Conservation (phyloP, 2,113 vertebrate species). For the Emberiza fucata region DNA sequence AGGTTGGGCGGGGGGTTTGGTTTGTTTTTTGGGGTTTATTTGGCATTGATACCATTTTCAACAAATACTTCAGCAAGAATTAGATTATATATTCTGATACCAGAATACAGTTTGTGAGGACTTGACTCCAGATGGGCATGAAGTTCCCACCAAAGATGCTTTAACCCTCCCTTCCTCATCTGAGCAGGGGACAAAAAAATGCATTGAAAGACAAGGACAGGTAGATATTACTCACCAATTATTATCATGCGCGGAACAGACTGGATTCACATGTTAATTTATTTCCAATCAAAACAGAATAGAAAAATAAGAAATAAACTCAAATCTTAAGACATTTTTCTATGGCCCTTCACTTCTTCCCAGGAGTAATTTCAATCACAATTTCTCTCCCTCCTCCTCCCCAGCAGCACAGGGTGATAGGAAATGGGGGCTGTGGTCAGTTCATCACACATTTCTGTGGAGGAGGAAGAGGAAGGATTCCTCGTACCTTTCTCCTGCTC, state of each 20-base stretch:
- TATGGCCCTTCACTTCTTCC: rapidly evolving
- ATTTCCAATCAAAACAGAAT: background rate
- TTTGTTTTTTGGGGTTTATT: background rate
- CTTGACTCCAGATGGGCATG: background rate
- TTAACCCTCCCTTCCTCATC: background rate
- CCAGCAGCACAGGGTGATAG: background rate
- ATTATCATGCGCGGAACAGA: background rate
- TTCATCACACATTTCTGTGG: background rate
- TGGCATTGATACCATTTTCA: background rate
- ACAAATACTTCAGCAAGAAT: background rate
- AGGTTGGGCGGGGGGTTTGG: too few species aligned
- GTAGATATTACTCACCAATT: background rate
- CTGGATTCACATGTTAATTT: background rate
- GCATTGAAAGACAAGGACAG: background rate
- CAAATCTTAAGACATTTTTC: background rate
- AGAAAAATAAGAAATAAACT: background rate
- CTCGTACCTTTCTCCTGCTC: background rate
- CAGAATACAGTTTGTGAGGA: background rate
- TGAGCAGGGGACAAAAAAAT: background rate
- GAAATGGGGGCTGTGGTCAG: background rate
- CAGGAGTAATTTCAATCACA: background rate
- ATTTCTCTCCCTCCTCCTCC: background rate
- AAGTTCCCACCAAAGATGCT: background rate
- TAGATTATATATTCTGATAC: background rate
- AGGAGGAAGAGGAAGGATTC: background rate